Evolutionary conservation across 2,113 vertebrate species (phyloP).

Genomic region (Corydoras sp.): DNA sequence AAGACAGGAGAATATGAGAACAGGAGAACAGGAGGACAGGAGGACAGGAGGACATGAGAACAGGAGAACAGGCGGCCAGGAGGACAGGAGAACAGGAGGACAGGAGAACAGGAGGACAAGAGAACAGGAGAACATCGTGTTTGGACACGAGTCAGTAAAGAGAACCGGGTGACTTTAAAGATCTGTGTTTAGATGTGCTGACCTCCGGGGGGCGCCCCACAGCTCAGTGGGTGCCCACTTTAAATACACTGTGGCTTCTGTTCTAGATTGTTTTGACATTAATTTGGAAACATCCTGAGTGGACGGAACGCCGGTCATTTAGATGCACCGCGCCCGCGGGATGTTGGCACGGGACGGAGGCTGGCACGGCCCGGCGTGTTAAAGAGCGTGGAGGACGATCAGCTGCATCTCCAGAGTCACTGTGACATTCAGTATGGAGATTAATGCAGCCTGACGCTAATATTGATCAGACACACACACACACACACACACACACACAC

Average conservation of each 20-base stretch:
- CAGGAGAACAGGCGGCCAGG: too few species aligned
- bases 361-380: slow-evolving; percentile 32
- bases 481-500: slow-evolving; percentile 11
- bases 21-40: too few species aligned
- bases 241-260: too few species aligned
- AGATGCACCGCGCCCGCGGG: not conserved
- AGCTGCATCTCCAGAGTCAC: slow-evolving; percentile 40
- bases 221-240: too few species aligned
- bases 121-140: not conserved
- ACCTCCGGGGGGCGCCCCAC: too few species aligned
- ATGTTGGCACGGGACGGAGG: not conserved
- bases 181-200: too few species aligned
- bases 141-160: not conserved
- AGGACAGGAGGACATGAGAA: too few species aligned
- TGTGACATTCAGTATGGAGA: slow-evolving; percentile 49
- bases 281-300: not conserved
- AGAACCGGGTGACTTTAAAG: not conserved
- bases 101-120: not conserved
- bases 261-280: too few species aligned
- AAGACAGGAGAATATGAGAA: too few species aligned
- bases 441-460: slow-evolving; percentile 43
- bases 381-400: slow-evolving; percentile 31
- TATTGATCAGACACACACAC: slow-evolving; percentile 42
- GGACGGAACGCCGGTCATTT: not conserved
- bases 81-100: not conserved